Conservation (phyloP, 1,140 invertebrate genomes). For the Diprion similis region DNA sequence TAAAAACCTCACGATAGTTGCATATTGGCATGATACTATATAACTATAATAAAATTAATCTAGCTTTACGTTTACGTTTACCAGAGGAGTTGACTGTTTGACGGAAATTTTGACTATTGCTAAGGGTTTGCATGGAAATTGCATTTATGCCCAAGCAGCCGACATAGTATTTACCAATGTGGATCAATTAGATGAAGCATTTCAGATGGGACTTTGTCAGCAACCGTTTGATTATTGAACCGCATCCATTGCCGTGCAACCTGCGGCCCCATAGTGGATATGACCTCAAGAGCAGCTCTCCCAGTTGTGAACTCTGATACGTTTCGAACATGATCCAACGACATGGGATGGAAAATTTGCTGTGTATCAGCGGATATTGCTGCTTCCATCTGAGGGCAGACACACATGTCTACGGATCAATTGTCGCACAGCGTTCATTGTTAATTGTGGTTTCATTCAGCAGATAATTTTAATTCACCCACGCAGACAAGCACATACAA, state of each 20-base stretch:
- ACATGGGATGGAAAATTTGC: background rate
- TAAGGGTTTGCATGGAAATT: background rate
- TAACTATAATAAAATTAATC: no score
- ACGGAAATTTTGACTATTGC: background rate
- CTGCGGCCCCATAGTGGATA: conserved; percentile 26
- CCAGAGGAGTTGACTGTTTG: no score
- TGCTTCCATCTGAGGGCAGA: background rate
- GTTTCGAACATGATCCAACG: background rate
- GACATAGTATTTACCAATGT: conserved; percentile 59
- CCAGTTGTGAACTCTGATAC: background rate
- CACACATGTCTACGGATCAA: background rate
- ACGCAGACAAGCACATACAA: background rate
- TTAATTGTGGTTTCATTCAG: no score
- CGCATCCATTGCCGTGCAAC: conserved; percentile 27
- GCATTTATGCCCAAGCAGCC: background rate
- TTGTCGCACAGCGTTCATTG: no score
- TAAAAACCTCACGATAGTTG: no score
- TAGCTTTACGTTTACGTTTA: no score
- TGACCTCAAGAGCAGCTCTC: conserved; percentile 14
- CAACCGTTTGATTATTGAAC: conserved; percentile 45
- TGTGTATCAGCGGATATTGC: background rate
- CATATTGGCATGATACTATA: no score
- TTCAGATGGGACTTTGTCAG: conserved; percentile 63
- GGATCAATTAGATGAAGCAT: conserved; percentile 69
- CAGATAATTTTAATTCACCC: background rate